Conservation (phyloP, 2,113 vertebrate genomes). For the Macquaria australasica region DNA sequence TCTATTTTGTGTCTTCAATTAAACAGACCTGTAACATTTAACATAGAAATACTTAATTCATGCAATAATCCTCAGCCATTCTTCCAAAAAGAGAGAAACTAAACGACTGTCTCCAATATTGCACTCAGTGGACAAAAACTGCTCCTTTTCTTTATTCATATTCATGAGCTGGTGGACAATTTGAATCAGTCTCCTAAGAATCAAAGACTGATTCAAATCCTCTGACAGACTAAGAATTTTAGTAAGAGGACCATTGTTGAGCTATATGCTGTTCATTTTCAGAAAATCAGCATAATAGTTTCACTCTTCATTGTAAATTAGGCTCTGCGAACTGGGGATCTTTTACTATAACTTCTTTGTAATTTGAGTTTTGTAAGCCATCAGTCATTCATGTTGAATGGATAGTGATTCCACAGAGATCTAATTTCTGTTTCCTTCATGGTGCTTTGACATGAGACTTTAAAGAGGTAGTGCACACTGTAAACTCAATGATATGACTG, state of each 20-base stretch:
- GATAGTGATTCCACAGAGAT: neutral
- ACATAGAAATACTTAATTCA: constrained; percentile 18
- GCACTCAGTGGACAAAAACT: constrained; percentile 45
- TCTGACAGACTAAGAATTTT: constrained; percentile 11
- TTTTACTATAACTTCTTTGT: constrained; percentile 25
- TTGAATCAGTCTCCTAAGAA: constrained; percentile 38
- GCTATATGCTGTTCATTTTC: constrained; percentile 43
- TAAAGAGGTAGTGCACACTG: neutral
- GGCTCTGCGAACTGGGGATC: neutral
- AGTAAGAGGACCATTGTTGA: constrained; percentile 37
- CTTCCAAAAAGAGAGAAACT: constrained; percentile 8
- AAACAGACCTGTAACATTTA: constrained; percentile 8
- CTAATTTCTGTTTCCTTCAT: constrained; percentile 27
- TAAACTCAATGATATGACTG: no score
- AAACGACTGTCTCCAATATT: constrained; percentile 22
- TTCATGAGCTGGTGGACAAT: constrained; percentile 64
- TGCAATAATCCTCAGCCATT: constrained; percentile 10
- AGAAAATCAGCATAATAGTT: constrained; percentile 29
- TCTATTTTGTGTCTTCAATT: neutral
- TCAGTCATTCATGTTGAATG: constrained; percentile 25
- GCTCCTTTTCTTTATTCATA: constrained; percentile 48
- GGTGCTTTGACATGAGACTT: constrained; percentile 5
- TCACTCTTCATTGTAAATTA: constrained; percentile 10
- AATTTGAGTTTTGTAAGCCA: constrained; percentile 32
- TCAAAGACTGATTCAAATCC: constrained; percentile 45